phyloP scores from a whole-genome alignment of 2,888 invertebrate genomes.

The Tortrix viridana region DNA sequence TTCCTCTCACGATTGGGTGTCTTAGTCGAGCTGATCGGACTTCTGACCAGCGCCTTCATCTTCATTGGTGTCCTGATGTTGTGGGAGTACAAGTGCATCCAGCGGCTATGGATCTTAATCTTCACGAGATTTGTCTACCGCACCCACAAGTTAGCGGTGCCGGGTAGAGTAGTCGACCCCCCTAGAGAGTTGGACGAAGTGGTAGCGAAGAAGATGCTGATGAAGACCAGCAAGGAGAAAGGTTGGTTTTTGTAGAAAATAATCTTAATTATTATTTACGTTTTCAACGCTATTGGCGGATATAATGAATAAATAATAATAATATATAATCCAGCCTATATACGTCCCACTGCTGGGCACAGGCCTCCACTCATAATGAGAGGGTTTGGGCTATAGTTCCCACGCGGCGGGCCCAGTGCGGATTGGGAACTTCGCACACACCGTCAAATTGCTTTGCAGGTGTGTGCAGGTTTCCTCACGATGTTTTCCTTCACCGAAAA shows the following conservation, averaged over 20 bases:
- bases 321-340: too few relatives aligned
- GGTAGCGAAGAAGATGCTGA: slow-evolving; percentile 45
- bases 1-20: slow-evolving; percentile 59
- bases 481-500: too few relatives aligned
- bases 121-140: slow-evolving; percentile 39
- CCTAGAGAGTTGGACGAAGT: slow-evolving; percentile 53
- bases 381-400: too few relatives aligned
- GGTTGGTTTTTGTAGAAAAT: slow-evolving; percentile 30
- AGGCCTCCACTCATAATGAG: too few relatives aligned
- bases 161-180: slow-evolving; percentile 42
- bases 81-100: slow-evolving; percentile 62
- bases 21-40: slow-evolving; percentile 55
- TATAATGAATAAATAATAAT: too few relatives aligned
- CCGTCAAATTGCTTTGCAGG: too few relatives aligned
- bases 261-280: too few relatives aligned
- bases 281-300: too few relatives aligned
- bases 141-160: not conserved
- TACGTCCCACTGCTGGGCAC: too few relatives aligned
- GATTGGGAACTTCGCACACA: too few relatives aligned
- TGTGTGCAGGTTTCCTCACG: too few relatives aligned
- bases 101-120: slow-evolving; percentile 46
- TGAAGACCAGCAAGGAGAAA: slow-evolving; percentile 35
- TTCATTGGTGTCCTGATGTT: slow-evolving; percentile 56
- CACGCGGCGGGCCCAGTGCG: too few relatives aligned
- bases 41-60: slow-evolving; percentile 50